Evolutionary conservation across 2,113 vertebrate species (phyloP).

Genomic region (Amazona guildingii): DNA sequence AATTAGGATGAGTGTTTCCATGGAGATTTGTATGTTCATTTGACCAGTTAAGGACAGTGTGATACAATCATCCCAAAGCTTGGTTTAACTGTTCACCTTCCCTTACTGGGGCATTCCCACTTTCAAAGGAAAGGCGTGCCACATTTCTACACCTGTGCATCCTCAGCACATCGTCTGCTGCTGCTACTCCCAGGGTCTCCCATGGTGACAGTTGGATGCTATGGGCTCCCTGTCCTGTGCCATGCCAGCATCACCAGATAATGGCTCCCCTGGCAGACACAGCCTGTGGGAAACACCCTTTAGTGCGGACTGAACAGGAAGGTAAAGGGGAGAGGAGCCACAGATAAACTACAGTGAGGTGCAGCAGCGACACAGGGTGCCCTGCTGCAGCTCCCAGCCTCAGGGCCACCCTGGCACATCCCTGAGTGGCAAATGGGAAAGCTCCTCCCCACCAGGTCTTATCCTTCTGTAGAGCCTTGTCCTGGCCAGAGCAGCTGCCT

Average conservation of each 20-base stretch:
- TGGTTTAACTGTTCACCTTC: neutral
- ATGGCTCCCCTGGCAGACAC: rapidly evolving
- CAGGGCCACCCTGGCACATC: neutral
- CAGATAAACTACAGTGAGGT: rapidly evolving
- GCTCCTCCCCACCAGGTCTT: neutral
- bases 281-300: rapidly evolving
- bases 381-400: neutral
- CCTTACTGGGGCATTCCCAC: neutral
- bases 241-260: rapidly evolving
- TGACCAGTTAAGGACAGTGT: neutral
- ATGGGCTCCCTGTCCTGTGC: neutral
- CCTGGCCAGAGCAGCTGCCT: neutral
- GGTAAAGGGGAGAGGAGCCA: neutral
- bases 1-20: neutral
- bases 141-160: rapidly evolving
- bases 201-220: neutral
- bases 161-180: neutral
- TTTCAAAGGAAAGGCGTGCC: neutral
- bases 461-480: neutral
- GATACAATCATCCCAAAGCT: neutral
- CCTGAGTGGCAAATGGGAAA: neutral
- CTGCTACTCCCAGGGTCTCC: neutral
- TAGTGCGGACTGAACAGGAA: neutral
- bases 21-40: neutral
- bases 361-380: neutral